Percentiles rank a stretch among this genome's conserved stretches.
These are phyloP conservation scores for Syngnathoides biaculeatus DNA, from an alignment of 2,113 vertebrate genomes.

Conservation along the genomic window DNA sequence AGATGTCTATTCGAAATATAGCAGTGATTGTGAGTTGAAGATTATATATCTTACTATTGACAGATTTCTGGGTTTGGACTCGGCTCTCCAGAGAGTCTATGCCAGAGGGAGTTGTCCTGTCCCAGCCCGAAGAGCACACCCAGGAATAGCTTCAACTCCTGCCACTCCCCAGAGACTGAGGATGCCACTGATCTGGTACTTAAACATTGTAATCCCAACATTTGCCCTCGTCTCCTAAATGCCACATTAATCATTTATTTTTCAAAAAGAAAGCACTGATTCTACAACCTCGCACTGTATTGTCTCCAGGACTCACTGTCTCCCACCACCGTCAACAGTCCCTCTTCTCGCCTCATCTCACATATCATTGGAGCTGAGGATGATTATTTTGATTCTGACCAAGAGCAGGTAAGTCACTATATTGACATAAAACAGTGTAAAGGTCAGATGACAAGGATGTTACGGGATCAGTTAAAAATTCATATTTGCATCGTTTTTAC, in stretches of 20 bases:
- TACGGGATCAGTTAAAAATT: no score
- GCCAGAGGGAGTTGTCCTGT: conserved; percentile 52
- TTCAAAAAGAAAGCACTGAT: background rate
- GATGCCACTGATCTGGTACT: conserved; percentile 70
- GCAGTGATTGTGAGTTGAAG: background rate
- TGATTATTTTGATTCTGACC: conserved; percentile 91
- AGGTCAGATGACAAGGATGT: no score
- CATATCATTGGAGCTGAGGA: conserved; percentile 95
- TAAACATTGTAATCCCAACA: background rate
- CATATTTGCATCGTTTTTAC: no score
- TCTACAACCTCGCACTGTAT: background rate
- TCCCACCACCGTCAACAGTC: conserved; percentile 76
- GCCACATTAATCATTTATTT: background rate
- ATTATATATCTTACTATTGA: background rate
- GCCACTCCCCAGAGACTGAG: conserved; percentile 66
- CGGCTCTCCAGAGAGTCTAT: conserved; percentile 52
- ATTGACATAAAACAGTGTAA: no score
- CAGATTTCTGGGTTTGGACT: conserved; percentile 55
- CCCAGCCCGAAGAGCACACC: conserved; percentile 70
- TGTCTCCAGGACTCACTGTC: conserved; percentile 76
- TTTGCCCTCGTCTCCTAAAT: no score
- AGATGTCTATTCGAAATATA: background rate
- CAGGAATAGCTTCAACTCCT: conserved; percentile 71
- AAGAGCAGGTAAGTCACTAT: conserved; percentile 81
- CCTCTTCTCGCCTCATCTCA: conserved; percentile 71